Conservation (phyloP, 2,113 vertebrate genomes). For the Dicrurus megarhynchus region DNA sequence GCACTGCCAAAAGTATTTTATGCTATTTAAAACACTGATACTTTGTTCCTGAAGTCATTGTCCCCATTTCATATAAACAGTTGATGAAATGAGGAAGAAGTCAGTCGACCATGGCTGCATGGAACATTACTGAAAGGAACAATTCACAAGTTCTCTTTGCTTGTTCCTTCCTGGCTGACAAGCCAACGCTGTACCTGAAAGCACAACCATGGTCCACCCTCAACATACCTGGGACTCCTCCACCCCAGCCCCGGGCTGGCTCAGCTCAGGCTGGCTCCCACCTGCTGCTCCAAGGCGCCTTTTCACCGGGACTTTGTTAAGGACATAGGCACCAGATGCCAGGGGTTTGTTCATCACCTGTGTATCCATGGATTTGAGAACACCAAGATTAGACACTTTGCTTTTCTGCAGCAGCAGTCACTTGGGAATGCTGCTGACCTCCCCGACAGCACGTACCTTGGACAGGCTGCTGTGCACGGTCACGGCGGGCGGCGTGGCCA, state of each 20-base stretch:
- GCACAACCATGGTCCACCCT: rapidly evolving
- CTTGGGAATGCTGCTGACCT: rapidly evolving
- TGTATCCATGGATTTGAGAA: neutral
- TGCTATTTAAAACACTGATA: neutral
- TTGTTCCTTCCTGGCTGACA: neutral
- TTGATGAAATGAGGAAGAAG: neutral
- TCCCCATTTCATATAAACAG: neutral
- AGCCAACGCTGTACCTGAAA: neutral
- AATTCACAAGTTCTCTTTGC: neutral
- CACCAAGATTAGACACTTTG: rapidly evolving
- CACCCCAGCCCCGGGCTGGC: slow-evolving; percentile 59
- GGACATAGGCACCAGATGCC: slow-evolving; percentile 85
- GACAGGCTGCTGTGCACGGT: slow-evolving; percentile 72
- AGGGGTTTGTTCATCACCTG: slow-evolving; percentile 86
- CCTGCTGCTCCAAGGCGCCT: slow-evolving; percentile 76
- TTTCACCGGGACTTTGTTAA: slow-evolving; percentile 89
- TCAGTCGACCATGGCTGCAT: neutral
- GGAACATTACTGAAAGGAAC: neutral
- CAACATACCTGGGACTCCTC: slow-evolving; percentile 79
- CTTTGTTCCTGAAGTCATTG: neutral
- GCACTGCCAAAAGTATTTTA: neutral
- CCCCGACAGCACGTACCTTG: slow-evolving; percentile 52
- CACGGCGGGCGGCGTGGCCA: slow-evolving; percentile 63
- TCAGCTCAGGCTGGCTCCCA: slow-evolving; percentile 74
- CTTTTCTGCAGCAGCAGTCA: neutral